Conservation (phyloP, 1,140 invertebrate genomes). For the Charaxes varanes region DNA sequence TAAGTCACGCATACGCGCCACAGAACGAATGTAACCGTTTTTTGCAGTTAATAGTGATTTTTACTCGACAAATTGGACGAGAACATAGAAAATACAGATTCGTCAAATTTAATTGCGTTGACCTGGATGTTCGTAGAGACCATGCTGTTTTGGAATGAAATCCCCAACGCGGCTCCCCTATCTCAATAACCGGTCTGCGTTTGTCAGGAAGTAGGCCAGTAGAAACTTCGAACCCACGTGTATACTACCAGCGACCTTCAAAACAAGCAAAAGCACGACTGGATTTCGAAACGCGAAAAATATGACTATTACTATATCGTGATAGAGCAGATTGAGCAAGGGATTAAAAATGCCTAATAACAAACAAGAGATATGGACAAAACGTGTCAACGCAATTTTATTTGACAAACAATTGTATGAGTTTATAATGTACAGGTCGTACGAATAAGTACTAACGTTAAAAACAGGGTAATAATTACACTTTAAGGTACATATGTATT, state of each 20-base stretch:
- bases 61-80: neutral
- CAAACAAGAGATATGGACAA: no score
- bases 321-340: no score
- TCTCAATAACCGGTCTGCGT: conserved; percentile 13
- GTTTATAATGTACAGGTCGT: no score
- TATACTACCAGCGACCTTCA: conserved; percentile 41
- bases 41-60: neutral
- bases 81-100: neutral
- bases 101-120: conserved; percentile 31
- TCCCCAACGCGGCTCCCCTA: conserved; percentile 15
- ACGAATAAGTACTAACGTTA: no score
- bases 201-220: conserved; percentile 44
- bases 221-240: conserved; percentile 40
- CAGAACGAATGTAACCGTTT: neutral
- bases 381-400: no score
- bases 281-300: conserved; percentile 5
- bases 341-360: no score
- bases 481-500: no score
- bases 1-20: neutral
- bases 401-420: no score
- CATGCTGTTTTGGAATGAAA: conserved; percentile 29
- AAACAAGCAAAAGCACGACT: conserved; percentile 19
- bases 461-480: no score
- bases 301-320: no score
- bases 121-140: conserved; percentile 39